Conservation (phyloP, 2,888 invertebrate genomes). For the Horisme vitalbata region DNA sequence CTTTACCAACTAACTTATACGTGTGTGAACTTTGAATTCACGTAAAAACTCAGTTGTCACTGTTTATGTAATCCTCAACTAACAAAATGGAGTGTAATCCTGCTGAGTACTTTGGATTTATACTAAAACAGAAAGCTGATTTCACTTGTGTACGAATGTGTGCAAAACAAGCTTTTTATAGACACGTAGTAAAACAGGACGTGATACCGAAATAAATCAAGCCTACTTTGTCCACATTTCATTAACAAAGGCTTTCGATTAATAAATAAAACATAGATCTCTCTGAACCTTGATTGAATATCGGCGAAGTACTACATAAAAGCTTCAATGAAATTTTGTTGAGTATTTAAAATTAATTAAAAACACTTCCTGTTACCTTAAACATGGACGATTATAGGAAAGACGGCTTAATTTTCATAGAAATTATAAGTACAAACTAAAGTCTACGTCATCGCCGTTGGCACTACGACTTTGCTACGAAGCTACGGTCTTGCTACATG, state of each 20-base stretch:
- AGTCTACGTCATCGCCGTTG: too few species aligned
- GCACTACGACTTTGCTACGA: too few species aligned
- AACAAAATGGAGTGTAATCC: constrained; percentile 14
- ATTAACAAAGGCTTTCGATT: constrained; percentile 8
- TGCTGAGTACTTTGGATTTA: constrained; percentile 11
- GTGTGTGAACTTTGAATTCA: neutral
- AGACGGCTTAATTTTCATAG: too few species aligned
- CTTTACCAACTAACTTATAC: neutral
- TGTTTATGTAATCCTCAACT: neutral
- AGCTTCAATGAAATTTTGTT: neutral
- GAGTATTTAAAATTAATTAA: neutral
- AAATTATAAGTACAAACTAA: too few species aligned
- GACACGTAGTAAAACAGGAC: constrained; percentile 16
- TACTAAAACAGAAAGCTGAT: constrained; percentile 4
- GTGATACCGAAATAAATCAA: constrained; percentile 18
- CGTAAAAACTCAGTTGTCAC: neutral
- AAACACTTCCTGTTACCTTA: neutral
- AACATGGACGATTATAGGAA: neutral
- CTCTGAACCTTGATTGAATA: neutral
- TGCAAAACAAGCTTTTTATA: constrained; percentile 22
- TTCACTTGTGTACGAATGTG: constrained; percentile 12
- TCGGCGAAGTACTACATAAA: neutral
- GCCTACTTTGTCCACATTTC: constrained; percentile 4
- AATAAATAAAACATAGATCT: neutral
- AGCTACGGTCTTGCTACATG: constrained; percentile 12